Evolutionary conservation across 1,140 invertebrate genomes (phyloP).

Genomic region (Drosophila persimilis): DNA sequence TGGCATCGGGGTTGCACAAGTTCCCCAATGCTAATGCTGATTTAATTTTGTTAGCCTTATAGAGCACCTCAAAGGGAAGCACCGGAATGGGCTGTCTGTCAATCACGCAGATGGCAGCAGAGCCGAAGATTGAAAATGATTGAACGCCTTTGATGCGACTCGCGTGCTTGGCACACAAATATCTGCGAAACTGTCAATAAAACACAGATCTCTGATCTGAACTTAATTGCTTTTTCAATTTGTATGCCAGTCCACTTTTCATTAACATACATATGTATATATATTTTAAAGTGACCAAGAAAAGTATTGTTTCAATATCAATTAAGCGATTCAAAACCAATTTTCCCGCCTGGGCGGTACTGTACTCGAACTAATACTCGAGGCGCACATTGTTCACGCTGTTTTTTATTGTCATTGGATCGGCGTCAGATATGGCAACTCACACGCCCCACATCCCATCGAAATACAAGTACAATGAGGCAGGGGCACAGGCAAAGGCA

Average conservation of each 20-base stretch:
- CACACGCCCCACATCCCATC: constrained; percentile 51
- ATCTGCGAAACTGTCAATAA: constrained; percentile 33
- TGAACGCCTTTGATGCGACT: constrained; percentile 13
- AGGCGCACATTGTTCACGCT: constrained; percentile 26
- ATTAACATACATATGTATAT: constrained; percentile 21
- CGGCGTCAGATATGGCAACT: constrained; percentile 57
- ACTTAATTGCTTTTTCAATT: constrained; percentile 15
- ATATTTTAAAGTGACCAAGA: constrained; percentile 25
- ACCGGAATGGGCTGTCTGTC: constrained; percentile 9
- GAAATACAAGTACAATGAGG: constrained; percentile 14
- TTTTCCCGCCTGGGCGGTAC: constrained; percentile 43
- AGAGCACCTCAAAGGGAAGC: constrained; percentile 52
- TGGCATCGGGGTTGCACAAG: constrained; percentile 31
- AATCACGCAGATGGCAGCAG: constrained; percentile 35
- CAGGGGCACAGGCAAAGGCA: constrained; percentile 11
- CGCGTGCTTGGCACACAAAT: constrained; percentile 36
- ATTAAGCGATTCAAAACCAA: constrained; percentile 39
- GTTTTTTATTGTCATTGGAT: constrained; percentile 43
- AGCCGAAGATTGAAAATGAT: constrained; percentile 47
- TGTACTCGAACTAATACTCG: constrained; percentile 19
- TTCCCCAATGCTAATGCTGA: constrained; percentile 16
- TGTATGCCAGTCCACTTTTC: constrained; percentile 23
- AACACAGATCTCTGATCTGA: constrained; percentile 13
- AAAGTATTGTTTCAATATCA: constrained; percentile 30
- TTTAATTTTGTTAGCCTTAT: constrained; percentile 31